A percentile compares a stretch with the other conserved stretches of the same genome.
Evolutionary conservation across 2,113 vertebrate genomes (phyloP).

Genomic region (Gila orcuttii): DNA sequence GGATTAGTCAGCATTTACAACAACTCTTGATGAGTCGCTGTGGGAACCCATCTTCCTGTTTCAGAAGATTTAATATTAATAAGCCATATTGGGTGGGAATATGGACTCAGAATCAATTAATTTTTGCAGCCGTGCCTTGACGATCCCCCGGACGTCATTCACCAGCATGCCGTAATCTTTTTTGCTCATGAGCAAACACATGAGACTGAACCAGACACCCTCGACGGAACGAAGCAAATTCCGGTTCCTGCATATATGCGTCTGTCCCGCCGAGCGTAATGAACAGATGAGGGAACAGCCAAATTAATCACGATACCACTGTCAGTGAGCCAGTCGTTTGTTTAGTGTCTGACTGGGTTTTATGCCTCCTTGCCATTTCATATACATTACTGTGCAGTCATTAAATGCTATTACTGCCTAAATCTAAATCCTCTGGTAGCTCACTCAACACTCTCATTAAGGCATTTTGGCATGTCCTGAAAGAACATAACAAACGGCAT

Average conservation of each 20-base stretch:
- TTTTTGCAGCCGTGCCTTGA: conserved; percentile 22
- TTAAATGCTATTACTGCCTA: conserved; percentile 37
- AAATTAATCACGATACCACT: conserved; percentile 32
- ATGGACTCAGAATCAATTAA: conserved; percentile 11
- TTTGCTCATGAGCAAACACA: conserved; percentile 26
- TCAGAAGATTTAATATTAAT: conserved; percentile 42
- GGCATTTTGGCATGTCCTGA: conserved; percentile 39
- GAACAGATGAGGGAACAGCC: conserved; percentile 31
- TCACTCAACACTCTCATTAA: conserved; percentile 50
- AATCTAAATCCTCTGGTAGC: conserved; percentile 27
- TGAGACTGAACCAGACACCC: background rate
- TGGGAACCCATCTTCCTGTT: conserved; percentile 16
- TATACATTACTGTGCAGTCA: conserved; percentile 41
- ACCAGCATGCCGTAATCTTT: conserved; percentile 14
- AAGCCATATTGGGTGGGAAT: conserved; percentile 42
- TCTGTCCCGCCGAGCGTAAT: conserved; percentile 12
- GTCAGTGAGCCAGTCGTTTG: conserved; percentile 38
- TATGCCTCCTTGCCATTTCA: conserved; percentile 23
- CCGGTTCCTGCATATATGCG: background rate
- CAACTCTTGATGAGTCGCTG: conserved; percentile 33
- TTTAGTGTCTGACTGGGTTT: conserved; percentile 46
- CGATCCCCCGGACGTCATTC: conserved; percentile 2
- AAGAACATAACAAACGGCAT: conserved; percentile 38
- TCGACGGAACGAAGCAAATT: background rate
- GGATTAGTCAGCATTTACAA: conserved; percentile 39